Evolutionary conservation across 2,797 vertebrate species (phyloP), one percentile per base, ranked within the genome.

Genomic region (Bradypodion pumilum): DNA sequence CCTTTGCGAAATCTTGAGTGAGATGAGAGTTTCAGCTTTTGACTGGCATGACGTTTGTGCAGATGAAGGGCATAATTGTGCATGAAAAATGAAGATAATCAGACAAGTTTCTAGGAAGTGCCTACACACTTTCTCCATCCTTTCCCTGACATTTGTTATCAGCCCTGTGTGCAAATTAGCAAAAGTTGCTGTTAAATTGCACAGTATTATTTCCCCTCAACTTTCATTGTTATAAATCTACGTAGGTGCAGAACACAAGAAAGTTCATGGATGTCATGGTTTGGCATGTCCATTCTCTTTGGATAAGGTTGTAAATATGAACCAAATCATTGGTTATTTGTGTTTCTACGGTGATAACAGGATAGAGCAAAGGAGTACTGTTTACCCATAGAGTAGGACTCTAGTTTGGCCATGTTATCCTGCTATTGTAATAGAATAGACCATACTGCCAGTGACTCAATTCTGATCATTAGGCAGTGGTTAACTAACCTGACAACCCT

Each of bases 191-290:
- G 66, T 85, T 66, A 68, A 59, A 85, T 56, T 69, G 80, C 46
- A 44, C 21, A 7, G 70, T 66, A 74, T 85, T 74, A 65, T 74
- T 74, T 37, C 37, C 66, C 80, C 72, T 80, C 62, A 74, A 85
- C 70, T 66, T 74, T 66, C 46, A 80, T 74, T 70, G 74, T 74
- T 80, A 74, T 85, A 66, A 56, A 85, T 85, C 80, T 85, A 35
- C 69, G 68, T 56, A 52, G 44, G 29, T 32, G 10, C 83, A 74
- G 60, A 56, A 37, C 78, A 46, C 37, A 35, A 70, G 74, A 16
- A 49, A 78, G 56, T 3, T 56, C 42, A 40, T 32, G 8, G 65
- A 60, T 46, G 82, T 21, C 10, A 7, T 35, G 25, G 29, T 60
- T 59, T 56, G 52, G 16, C 3, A 21, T 15, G 19, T 13, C 5